Base-by-base conservation (phyloP, 2,113 vertebrate genomes). In the Regulus satrapa region DNA sequence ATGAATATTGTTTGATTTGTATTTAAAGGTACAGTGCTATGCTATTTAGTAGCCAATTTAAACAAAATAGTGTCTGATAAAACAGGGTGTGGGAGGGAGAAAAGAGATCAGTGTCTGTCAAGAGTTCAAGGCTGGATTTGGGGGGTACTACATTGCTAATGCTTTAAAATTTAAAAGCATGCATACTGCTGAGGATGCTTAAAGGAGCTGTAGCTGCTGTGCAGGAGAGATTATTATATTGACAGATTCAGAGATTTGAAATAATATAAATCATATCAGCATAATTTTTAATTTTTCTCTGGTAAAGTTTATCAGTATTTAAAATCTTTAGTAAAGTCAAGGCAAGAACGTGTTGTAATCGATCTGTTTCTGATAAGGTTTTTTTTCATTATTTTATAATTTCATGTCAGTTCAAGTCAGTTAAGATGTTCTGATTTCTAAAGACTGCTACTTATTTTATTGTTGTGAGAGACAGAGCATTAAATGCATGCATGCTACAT, bases 1-100 rank as follows among this genome's bases (percentile, higher is more conserved):
- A 95, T 96, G 92, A 97, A 96, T 97, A 95, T 96, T 95, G 89
- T 91, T 95, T 97, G 93, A 94, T 95, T 96, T 96, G 87, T 97
- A 88, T 96, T 97, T 96, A 97, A 97, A 98, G 94, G 80, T 96
- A 96, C 92, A 92, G 69, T 85, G 88, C 94, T 89, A 86, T 97
- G 79, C 72, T 94, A 85, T 80, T 95, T 93, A 93, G 85, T 95
- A 96, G 75, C 73, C 45, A 36, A 74, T 95, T 88, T 77, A 94
- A 88, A 91, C 81, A 94, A 97, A 95, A 93, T 82, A 94, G 72
- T 55, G 46, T 85, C 91, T 95, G 84, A 93, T 94, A 95, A 95
- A 94, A 54, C 41, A 90, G 92, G 64, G 66, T 88, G 82, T 82
- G 76, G 79, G 89, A 79, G 91, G 85, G 61, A 74, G 49, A 63